phyloP scores from a whole-genome alignment of 2,888 invertebrate genomes.

The Dasysyrphus albostriatus region DNA sequence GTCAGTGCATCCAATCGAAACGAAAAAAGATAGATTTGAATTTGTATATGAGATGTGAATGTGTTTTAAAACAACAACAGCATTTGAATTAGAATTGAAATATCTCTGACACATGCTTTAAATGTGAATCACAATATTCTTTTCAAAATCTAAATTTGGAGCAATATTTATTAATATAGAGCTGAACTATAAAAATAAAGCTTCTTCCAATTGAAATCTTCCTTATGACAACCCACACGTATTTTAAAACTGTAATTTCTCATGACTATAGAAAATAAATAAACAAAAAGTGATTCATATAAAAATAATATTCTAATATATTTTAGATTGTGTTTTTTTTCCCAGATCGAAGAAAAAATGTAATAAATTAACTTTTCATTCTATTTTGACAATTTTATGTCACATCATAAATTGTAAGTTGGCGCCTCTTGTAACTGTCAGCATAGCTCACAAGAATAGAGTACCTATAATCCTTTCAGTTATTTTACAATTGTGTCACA shows the following conservation, averaged over 20 bases:
- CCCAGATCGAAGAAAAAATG: background rate
- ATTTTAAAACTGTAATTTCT: slow-evolving; percentile 14
- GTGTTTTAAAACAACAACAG: background rate
- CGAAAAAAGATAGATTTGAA: too few species aligned
- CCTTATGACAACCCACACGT: slow-evolving; percentile 18
- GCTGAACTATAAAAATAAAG: background rate
- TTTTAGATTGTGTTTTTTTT: background rate
- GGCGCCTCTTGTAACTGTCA: background rate
- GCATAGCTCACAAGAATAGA: too few species aligned
- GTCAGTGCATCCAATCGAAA: too few species aligned
- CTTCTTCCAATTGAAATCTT: background rate
- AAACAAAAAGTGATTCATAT: slow-evolving; percentile 27
- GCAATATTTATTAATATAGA: background rate
- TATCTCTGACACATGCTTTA: background rate
- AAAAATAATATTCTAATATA: background rate
- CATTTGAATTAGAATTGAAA: background rate
- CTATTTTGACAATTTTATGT: background rate
- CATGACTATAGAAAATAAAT: slow-evolving; percentile 9
- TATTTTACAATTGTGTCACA: background rate
- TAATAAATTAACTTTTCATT: background rate
- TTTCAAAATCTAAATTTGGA: slow-evolving; percentile 18
- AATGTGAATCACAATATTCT: slow-evolving; percentile 23
- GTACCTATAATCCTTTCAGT: background rate
- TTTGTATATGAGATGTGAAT: background rate
- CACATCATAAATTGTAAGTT: background rate